These are phyloP conservation scores for Thalpophila matura DNA, from an alignment of 2,888 invertebrate species.

Conservation along the genomic window DNA sequence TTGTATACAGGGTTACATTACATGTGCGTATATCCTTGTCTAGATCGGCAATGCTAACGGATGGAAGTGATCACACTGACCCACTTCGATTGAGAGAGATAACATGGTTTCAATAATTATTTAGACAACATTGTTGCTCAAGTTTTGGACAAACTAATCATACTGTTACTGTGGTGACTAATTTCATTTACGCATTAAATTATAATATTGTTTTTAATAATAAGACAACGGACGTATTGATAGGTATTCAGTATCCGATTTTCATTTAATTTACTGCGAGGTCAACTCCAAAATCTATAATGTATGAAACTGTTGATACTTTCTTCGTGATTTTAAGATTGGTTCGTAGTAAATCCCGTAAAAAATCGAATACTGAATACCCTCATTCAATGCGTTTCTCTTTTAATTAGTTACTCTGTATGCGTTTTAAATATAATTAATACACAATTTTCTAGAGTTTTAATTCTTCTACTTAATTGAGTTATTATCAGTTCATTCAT, in stretches of 20 bases:
- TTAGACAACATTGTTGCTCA: conserved; percentile 18
- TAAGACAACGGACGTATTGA: too few species aligned
- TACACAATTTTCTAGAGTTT: too few species aligned
- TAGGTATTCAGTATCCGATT: too few species aligned
- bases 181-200: conserved; percentile 2
- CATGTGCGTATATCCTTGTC: conserved; percentile 8
- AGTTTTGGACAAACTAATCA: conserved; percentile 22
- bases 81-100: conserved; percentile 35
- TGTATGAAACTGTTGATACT: too few species aligned
- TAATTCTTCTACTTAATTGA: conserved; percentile 36
- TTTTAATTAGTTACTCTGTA: too few species aligned
- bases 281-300: too few species aligned
- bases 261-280: too few species aligned
- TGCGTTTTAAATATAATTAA: too few species aligned
- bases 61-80: conserved; percentile 37
- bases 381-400: too few species aligned
- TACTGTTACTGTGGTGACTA: conserved; percentile 12
- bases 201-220: neutral
- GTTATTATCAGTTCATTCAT: conserved; percentile 34
- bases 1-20: neutral
- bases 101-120: conserved; percentile 26
- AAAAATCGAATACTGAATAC: too few species aligned
- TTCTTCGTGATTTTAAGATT: too few species aligned
- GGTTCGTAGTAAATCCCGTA: too few species aligned
- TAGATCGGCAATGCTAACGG: conserved; percentile 10